Conservation (phyloP, 2,888 invertebrate species). For the Sarcophaga carnaria region DNA sequence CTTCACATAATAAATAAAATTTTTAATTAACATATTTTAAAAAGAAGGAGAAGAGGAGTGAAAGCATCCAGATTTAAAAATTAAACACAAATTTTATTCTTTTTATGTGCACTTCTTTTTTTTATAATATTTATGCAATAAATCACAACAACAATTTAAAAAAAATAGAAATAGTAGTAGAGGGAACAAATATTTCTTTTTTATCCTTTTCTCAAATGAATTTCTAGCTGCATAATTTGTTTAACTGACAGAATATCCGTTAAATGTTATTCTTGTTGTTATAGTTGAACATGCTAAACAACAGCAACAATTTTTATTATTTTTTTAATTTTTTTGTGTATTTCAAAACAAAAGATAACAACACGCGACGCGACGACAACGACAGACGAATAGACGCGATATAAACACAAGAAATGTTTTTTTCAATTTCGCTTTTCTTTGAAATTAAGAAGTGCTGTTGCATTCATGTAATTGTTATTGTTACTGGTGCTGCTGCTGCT, state of each 20-base stretch:
- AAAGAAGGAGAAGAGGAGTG: background rate
- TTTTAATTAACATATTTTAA: slow-evolving; percentile 27
- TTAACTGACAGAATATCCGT: slow-evolving; percentile 47
- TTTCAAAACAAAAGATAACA: slow-evolving; percentile 60
- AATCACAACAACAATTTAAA: slow-evolving; percentile 1
- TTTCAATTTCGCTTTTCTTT: slow-evolving; percentile 49
- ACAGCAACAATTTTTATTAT: background rate
- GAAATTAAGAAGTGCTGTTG: slow-evolving; percentile 48
- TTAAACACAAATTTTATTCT: background rate
- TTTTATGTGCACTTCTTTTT: background rate
- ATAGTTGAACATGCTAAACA: background rate
- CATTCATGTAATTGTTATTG: slow-evolving; percentile 7
- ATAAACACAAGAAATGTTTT: slow-evolving; percentile 23
- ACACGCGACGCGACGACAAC: slow-evolving; percentile 66
- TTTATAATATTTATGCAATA: slow-evolving; percentile 33
- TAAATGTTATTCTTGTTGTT: background rate
- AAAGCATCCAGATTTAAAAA: background rate
- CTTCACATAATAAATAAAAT: background rate
- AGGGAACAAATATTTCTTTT: slow-evolving; percentile 5
- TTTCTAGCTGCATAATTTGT: slow-evolving; percentile 36
- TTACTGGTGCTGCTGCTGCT: background rate
- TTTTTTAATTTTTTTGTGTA: slow-evolving; percentile 4
- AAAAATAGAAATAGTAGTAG: background rate
- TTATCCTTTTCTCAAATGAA: slow-evolving; percentile 22
- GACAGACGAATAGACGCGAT: slow-evolving; percentile 30